Conservation (phyloP, 2,113 vertebrate genomes). For the Physeter macrocephalus region DNA sequence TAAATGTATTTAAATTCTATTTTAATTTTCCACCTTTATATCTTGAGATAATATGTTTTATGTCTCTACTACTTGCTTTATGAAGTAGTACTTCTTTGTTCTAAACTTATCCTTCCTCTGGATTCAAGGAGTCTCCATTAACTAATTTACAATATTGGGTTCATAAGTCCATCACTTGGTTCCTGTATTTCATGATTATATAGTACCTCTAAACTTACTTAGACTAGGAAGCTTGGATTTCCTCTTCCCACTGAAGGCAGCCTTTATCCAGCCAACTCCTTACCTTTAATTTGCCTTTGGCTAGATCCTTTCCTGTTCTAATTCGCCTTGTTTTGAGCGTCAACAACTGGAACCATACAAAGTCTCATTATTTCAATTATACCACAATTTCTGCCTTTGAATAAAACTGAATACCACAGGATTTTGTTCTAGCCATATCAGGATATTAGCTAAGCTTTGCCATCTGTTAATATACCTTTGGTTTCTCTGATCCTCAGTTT, state of each 20-base stretch:
- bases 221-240: neutral
- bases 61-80: neutral
- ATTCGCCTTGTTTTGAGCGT: neutral
- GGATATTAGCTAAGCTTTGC: neutral
- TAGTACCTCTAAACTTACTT: neutral
- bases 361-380: neutral
- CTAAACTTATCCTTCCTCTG: neutral
- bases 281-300: neutral
- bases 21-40: neutral
- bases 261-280: neutral
- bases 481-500: neutral
- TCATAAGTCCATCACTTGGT: neutral
- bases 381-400: neutral
- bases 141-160: neutral
- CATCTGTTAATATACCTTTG: neutral
- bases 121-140: neutral
- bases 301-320: neutral
- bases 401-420: neutral
- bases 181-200: neutral
- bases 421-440: neutral
- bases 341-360: neutral
- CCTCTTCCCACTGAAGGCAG: neutral
- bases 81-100: neutral
- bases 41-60: neutral
- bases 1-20: neutral